These are phyloP conservation scores for Apamea anceps DNA, from an alignment of 2,888 invertebrate species.

Conservation along the genomic window DNA sequence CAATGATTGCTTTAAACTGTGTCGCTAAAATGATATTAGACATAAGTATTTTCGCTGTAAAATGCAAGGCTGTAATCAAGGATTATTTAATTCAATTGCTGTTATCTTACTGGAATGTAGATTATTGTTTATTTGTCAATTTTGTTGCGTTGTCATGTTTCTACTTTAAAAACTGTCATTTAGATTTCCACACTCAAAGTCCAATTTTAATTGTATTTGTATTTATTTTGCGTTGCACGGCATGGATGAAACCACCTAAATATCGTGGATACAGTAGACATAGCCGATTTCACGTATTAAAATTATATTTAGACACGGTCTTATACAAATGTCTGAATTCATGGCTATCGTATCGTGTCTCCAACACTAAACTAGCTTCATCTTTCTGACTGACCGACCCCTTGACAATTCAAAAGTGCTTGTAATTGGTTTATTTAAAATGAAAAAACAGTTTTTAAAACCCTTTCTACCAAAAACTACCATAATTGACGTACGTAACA, in stretches of 20 bases:
- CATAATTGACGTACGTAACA: no score
- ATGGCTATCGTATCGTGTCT: neutral
- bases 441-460: no score
- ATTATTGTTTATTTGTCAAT: slow-evolving; percentile 32
- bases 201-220: slow-evolving; percentile 23
- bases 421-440: no score
- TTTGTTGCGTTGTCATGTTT: slow-evolving; percentile 12
- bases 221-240: neutral
- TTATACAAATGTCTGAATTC: neutral
- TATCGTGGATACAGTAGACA: neutral
- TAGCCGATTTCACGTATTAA: neutral
- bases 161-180: neutral
- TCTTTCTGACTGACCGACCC: neutral
- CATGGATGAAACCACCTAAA: neutral
- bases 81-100: slow-evolving; percentile 17
- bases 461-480: no score
- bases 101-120: slow-evolving; percentile 31
- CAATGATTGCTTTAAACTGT: no score
- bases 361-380: no score
- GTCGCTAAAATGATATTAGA: neutral
- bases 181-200: slow-evolving; percentile 44
- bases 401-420: no score
- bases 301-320: neutral
- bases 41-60: neutral
- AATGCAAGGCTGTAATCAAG: slow-evolving; percentile 6